Evolutionary conservation across 2,888 invertebrate species (phyloP).

Genomic region (Sinelater perroti): DNA sequence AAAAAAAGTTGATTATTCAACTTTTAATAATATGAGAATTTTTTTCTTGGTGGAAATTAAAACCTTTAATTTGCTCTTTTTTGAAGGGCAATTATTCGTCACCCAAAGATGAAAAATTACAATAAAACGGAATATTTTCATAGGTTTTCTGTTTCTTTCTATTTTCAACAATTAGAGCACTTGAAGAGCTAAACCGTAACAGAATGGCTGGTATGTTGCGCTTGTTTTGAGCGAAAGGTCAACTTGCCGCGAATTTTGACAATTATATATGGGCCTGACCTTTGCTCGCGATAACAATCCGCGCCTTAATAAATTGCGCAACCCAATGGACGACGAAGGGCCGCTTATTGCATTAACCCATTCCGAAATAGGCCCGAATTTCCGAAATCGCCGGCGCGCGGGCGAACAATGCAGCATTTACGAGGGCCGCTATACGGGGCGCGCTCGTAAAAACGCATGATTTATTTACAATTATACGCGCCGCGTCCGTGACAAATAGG

Average conservation of each 20-base stretch:
- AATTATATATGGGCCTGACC: constrained; percentile 7
- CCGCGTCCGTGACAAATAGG: constrained; percentile 21
- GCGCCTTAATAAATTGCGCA: constrained; percentile 2
- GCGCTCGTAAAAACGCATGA: constrained; percentile 40
- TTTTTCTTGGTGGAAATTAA: no score
- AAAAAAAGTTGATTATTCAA: no score
- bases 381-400: background rate
- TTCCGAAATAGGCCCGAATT: no score
- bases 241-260: constrained; percentile 4
- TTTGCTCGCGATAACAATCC: background rate
- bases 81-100: no score
- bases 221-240: background rate
- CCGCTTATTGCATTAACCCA: background rate
- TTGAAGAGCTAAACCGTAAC: background rate
- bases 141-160: no score
- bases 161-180: no score
- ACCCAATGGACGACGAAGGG: background rate
- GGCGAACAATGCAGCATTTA: constrained; percentile 17
- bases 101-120: no score
- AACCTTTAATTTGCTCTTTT: no score
- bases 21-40: no score
- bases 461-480: constrained; percentile 42
- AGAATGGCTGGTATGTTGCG: background rate
- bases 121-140: no score
- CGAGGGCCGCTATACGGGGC: constrained; percentile 12